Base-by-base conservation (phyloP, 1,140 invertebrate genomes). In the Ips typographus region DNA sequence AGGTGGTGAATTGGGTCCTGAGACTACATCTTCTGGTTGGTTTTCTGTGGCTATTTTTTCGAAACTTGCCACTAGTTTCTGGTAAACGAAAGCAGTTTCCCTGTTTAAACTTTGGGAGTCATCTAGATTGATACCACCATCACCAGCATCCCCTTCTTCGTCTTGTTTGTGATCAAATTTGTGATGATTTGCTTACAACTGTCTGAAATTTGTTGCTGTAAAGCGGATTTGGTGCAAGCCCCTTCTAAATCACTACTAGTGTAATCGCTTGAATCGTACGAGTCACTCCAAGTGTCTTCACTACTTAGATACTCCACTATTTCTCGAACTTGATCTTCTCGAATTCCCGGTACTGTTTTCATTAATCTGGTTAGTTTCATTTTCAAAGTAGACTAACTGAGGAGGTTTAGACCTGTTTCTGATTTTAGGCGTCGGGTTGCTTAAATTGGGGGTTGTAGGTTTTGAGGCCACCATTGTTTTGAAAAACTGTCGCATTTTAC, bases 231-330 rank as follows among this genome's bases (percentile, higher is more conserved):
- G 0, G 83, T 86, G 2, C 81, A 82, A 1, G 87, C 86, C 7
- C 90, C 89, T 78, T 95, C 93, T 22, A 94, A 80, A 80, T 96
- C 93, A 0, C 92, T 94, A 68, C 92, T 94, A 0, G 92, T 94
- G 73, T 94, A 94, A 75, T 95, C 93, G 0, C 92, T 94, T 8
- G 92, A 94, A 77, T 95, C 93, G 74, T 94, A 94, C 0, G 92
- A 94, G 77, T 95, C 93, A 65, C 92, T 94, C 92, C 93, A 95
- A 2, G 93, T 94, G 73, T 96, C 94, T 76, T 95, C 94, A 59
- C 91, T 94, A 68, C 92, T 94, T 53, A 95, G 83, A 80, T 95
- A 95, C 80, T 95, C 94, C 0, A 95, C 93, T 6, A 96, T 94
- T 80, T 95, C 93, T 40, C 91, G 87, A 8, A 95, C 92, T 80